A percentile compares a stretch with the other conserved stretches of the same genome.
These are phyloP conservation scores for Ennomos fuscantarius DNA, from an alignment of 2,888 invertebrate species.

Conservation along the genomic window DNA sequence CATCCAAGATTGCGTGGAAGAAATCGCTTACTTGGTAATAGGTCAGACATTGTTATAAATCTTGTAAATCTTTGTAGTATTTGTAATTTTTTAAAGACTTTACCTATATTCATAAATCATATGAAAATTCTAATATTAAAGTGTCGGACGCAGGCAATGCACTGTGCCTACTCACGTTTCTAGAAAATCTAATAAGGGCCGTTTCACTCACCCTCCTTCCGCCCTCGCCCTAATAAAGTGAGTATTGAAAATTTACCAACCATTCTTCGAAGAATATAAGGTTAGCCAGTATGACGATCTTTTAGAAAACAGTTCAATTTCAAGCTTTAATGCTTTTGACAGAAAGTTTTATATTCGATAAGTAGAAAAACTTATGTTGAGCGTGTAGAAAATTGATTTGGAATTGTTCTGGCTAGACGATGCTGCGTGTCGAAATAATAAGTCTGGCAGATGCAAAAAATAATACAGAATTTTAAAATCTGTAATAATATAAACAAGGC, in stretches of 20 bases:
- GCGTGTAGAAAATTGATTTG: conserved; percentile 44
- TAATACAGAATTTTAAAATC: too few relatives aligned
- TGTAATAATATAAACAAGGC: conserved; percentile 65
- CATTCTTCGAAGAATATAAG: conserved; percentile 83
- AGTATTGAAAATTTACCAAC: conserved; percentile 86
- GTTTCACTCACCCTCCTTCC: conserved; percentile 76
- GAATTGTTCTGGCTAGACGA: conserved; percentile 55
- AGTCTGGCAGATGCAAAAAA: conserved; percentile 60
- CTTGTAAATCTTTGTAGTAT: neutral
- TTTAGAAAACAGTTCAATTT: conserved; percentile 52
- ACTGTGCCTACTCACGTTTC: conserved; percentile 71
- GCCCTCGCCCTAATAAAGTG: conserved; percentile 81
- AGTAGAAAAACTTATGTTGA: neutral
- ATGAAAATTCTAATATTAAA: conserved; percentile 60
- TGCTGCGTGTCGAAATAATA: conserved; percentile 67
- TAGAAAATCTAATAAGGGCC: conserved; percentile 83
- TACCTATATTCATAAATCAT: conserved; percentile 2
- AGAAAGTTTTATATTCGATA: conserved; percentile 4
- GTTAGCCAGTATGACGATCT: conserved; percentile 72
- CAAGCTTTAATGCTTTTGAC: conserved; percentile 37
- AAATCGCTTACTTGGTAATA: too few relatives aligned
- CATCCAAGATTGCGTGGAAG: too few relatives aligned
- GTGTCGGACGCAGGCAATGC: conserved; percentile 68
- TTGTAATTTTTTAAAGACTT: neutral
- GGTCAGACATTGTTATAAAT: neutral